Evolutionary conservation across 2,113 vertebrate species (phyloP).

Genomic region (Xiphophorus hellerii): DNA sequence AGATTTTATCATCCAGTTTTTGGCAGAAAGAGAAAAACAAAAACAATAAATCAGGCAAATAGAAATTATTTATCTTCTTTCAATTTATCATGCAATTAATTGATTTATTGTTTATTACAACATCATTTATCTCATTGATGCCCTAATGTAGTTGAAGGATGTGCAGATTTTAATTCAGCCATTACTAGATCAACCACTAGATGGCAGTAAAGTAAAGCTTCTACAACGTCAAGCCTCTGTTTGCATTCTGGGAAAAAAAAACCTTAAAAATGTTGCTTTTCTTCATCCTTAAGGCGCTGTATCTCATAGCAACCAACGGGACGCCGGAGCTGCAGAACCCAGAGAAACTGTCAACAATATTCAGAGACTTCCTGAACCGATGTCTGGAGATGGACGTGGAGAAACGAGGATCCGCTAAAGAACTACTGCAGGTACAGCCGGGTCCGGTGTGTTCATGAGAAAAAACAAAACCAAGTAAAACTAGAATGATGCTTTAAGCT

Average conservation of each 20-base stretch:
- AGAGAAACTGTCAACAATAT: conserved; percentile 89
- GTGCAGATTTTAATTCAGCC: neutral
- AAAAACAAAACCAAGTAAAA: neutral
- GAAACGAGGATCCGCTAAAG: conserved; percentile 94
- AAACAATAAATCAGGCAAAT: no score
- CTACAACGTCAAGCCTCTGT: rapidly evolving
- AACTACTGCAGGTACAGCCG: conserved; percentile 89
- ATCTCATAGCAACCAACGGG: conserved; percentile 97
- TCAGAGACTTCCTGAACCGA: conserved; percentile 93
- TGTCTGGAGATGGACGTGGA: conserved; percentile 99
- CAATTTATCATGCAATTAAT: no score
- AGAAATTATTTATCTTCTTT: no score
- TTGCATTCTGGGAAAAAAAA: neutral
- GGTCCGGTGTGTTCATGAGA: neutral
- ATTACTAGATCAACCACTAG: conserved; percentile 18
- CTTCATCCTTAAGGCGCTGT: conserved; percentile 86
- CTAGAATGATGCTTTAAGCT: neutral
- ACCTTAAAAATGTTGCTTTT: neutral
- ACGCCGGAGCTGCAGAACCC: conserved; percentile 97
- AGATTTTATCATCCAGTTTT: no score
- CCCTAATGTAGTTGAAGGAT: neutral
- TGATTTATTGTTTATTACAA: no score
- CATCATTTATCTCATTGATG: neutral
- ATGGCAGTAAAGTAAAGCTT: conserved; percentile 1
- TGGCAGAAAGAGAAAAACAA: no score